Base-by-base conservation (phyloP, 2,113 vertebrate species). In the Vidua macroura region DNA sequence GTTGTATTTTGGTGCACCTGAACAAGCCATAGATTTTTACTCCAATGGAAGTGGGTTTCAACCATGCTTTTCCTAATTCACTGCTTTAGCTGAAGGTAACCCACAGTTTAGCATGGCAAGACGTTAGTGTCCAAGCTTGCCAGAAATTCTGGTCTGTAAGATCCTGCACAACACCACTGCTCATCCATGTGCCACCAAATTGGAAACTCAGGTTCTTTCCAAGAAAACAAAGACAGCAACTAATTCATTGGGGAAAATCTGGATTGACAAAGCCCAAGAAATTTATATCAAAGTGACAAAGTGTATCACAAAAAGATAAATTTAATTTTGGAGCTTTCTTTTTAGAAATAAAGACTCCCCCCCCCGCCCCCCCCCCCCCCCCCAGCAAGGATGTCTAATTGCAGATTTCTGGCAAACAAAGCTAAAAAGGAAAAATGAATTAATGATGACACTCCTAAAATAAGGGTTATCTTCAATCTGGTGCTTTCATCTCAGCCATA, bases 101-200 rank as follows among this genome's bases (percentile, higher is more conserved):
- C 15, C 19, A 33, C 13, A 72, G 8, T 33, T 78, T 37, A 68
- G 11, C 10, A 52, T 30, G 15, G 39, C n/a, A 88, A 62, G 18
- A 27, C 10, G 78, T 22, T 6, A 51, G 21, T 10, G 35, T 11
- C 27, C 1, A 2, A 55, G 30, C 16, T 46, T 30, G 25, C 35
- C 46, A 67, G 66, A 91, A 81, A 86, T 22, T 3, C 69, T 25
- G 33, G 30, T 15, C 44, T 49, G 25, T 41, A 35, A 31, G n/a
- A 74, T 62, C 41, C 67, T 49, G 8, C 33, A 35, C 16, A 76
- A 0, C 37, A 58, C 18, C 39, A 63, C 35, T 43, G 48, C 27
- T 22, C 59, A 67, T 27, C n/a, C 0, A 0, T 21, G 16, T 7
- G 5, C 13, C 60, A 68, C 37, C 5, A 2, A 44, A 69, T 0